Evolutionary conservation across 2,797 vertebrate species (phyloP).

Genomic region (Hylomyscus alleni): DNA sequence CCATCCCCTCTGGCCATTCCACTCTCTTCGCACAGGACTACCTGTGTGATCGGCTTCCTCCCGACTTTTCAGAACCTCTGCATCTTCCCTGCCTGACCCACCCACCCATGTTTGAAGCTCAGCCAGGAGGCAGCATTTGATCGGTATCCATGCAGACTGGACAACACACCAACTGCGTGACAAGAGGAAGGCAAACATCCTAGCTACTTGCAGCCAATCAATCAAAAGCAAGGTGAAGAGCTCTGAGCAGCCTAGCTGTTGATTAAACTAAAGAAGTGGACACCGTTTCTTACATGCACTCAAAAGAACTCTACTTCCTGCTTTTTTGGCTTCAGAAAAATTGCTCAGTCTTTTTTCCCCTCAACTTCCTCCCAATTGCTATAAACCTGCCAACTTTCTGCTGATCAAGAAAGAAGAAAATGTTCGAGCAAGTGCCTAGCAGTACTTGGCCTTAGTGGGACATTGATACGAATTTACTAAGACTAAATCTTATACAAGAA

Average conservation of each 20-base stretch:
- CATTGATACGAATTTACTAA: background rate
- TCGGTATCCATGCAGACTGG: background rate
- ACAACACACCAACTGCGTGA: background rate
- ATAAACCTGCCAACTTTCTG: background rate
- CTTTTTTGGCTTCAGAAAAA: background rate
- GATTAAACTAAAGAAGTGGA: background rate
- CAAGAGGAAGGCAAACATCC: background rate
- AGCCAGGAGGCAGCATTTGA: background rate
- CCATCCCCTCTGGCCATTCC: background rate
- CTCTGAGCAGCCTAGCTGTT: background rate
- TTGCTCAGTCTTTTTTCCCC: too few species aligned
- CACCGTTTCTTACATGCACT: background rate
- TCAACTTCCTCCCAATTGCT: background rate
- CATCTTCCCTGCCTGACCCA: background rate
- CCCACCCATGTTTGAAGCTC: background rate
- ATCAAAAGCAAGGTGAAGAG: background rate
- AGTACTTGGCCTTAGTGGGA: background rate
- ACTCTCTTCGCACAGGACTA: background rate
- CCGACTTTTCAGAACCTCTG: background rate
- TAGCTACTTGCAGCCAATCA: background rate
- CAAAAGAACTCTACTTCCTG: background rate
- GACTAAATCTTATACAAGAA: background rate
- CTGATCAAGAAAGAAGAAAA: conserved; percentile 4
- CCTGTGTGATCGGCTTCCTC: background rate
- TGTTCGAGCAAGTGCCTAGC: background rate